Conservation (phyloP, 2,888 invertebrate species). For the Malachius bipustulatus region DNA sequence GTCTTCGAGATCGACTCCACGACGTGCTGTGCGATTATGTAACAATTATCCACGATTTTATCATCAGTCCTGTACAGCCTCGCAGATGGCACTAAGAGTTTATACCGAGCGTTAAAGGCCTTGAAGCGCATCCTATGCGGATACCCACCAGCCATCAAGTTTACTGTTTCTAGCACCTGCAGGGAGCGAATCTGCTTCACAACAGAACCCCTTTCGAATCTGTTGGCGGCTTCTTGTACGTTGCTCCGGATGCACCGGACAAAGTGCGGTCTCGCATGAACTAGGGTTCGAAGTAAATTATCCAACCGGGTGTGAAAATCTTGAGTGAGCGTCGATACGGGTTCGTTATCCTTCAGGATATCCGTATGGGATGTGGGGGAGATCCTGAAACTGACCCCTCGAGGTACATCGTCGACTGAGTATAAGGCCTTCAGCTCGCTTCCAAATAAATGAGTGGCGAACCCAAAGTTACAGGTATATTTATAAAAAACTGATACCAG, state of each 20-base stretch:
- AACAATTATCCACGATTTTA: constrained; percentile 60
- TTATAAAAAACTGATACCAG: constrained; percentile 86
- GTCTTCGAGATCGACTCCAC: constrained; percentile 47
- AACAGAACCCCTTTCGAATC: constrained; percentile 74
- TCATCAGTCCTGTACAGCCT: constrained; percentile 53
- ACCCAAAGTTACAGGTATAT: constrained; percentile 90
- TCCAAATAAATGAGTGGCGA: constrained; percentile 91
- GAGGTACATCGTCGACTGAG: constrained; percentile 59
- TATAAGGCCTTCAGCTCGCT: constrained; percentile 78
- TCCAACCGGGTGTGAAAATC: constrained; percentile 92
- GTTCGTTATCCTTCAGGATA: constrained; percentile 70
- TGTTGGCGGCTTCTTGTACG: constrained; percentile 64
- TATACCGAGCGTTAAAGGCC: constrained; percentile 78
- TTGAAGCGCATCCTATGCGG: constrained; percentile 93
- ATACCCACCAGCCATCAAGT: constrained; percentile 89
- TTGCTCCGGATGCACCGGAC: constrained; percentile 87
- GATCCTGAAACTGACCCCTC: constrained; percentile 74
- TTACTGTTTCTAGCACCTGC: constrained; percentile 82
- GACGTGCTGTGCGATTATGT: constrained; percentile 60
- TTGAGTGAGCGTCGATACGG: constrained; percentile 81
- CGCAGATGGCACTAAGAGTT: constrained; percentile 71
- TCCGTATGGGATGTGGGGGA: constrained; percentile 82
- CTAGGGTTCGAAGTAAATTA: constrained; percentile 79
- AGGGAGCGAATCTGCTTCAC: constrained; percentile 82
- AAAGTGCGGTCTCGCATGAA: constrained; percentile 90